These are phyloP conservation scores for Cacoxenus indagator DNA, from an alignment of 2,888 invertebrate genomes.

Conservation along the genomic window DNA sequence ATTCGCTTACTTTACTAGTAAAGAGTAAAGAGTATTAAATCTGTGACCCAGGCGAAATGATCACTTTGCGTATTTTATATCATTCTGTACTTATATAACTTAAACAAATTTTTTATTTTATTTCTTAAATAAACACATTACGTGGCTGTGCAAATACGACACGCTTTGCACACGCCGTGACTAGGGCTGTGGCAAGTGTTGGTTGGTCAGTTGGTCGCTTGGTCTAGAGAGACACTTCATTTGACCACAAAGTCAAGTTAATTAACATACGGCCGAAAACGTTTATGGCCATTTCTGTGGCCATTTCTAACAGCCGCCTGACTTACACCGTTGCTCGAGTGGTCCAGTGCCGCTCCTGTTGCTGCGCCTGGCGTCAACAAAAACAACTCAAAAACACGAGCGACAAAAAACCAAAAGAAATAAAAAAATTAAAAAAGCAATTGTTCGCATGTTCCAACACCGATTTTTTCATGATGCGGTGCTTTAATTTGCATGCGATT, in stretches of 20 bases:
- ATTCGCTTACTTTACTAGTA: too few relatives aligned
- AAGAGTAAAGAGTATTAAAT: too few relatives aligned
- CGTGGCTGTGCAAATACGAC: constrained; percentile 51
- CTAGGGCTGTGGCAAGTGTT: constrained; percentile 29
- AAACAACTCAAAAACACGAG: background rate
- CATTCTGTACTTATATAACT: background rate
- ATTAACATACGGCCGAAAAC: constrained; percentile 57
- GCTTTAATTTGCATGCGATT: constrained; percentile 19
- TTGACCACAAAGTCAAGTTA: constrained; percentile 63
- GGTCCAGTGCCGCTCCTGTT: background rate
- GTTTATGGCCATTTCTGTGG: constrained; percentile 17
- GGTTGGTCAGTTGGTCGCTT: too few relatives aligned
- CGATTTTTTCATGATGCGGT: constrained; percentile 28
- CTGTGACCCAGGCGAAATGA: too few relatives aligned
- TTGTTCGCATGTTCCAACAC: constrained; percentile 16
- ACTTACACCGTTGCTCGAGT: background rate
- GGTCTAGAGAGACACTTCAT: constrained; percentile 30
- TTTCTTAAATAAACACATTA: constrained; percentile 57
- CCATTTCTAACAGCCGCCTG: background rate
- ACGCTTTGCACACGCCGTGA: constrained; percentile 21
- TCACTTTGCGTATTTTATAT: constrained; percentile 26
- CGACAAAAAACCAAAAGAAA: background rate
- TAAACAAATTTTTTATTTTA: too few relatives aligned
- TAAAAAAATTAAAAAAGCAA: constrained; percentile 1
- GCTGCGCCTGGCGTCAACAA: constrained; percentile 41